Conservation (phyloP, 64 coral and sea anemone species). For the Pocillopora verrucosa region DNA sequence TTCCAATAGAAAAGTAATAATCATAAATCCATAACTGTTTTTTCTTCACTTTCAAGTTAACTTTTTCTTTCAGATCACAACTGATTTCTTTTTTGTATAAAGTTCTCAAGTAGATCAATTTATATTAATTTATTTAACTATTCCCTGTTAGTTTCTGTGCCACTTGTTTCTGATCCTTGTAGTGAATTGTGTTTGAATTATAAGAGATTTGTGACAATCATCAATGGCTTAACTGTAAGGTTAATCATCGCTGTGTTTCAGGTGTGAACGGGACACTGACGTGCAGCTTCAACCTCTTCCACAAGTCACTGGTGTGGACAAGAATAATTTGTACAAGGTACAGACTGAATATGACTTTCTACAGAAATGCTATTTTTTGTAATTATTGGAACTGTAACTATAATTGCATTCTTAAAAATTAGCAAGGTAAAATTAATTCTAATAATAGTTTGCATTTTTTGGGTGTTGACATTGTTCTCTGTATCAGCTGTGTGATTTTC, state of each 20-base stretch:
- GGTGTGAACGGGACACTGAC: conserved; percentile 59
- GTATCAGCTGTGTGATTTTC: conserved; percentile 63
- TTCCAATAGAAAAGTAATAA: not conserved
- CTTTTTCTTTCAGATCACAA: too few species aligned
- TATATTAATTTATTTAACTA: too few species aligned
- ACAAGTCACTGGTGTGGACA: conserved; percentile 45
- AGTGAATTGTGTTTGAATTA: too few species aligned
- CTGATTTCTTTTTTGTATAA: too few species aligned
- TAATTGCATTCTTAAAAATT: not conserved
- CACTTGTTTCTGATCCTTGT: too few species aligned
- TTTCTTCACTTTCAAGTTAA: too few species aligned
- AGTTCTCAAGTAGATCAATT: too few species aligned
- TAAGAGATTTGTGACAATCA: too few species aligned
- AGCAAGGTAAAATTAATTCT: too few species aligned
- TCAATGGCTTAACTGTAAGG: too few species aligned
- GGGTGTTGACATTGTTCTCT: not conserved
- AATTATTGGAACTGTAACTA: not conserved
- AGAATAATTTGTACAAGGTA: conserved; percentile 54
- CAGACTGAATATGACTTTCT: not conserved
- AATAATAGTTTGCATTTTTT: not conserved
- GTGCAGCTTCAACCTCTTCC: conserved; percentile 17
- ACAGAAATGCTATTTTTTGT: not conserved
- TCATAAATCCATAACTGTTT: not conserved
- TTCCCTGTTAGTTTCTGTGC: too few species aligned
- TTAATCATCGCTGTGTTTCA: not conserved